Evolutionary conservation across 2,797 vertebrate genomes (phyloP), one percentile per base, ranked within the genome.

Genomic region (Rhabdomys pumilio): DNA sequence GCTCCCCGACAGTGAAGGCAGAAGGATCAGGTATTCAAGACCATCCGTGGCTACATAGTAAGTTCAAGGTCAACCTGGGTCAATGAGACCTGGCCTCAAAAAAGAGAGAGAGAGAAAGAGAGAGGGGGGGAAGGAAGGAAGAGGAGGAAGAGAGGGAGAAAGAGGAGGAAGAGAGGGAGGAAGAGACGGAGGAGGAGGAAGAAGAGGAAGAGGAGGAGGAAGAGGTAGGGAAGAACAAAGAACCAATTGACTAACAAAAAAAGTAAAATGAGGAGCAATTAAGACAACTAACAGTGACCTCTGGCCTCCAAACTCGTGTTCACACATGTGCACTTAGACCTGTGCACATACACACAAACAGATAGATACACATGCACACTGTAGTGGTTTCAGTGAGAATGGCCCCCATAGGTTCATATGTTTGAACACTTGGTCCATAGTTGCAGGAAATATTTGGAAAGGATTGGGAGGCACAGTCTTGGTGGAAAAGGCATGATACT

Each of bases 131-230:
- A 13, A 38, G 22, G 9, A 6, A 6, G 6, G 20, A 6, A 19
- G 2, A 59, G 19, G 22, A 9, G 24, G 3, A 8, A 2, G 26
- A 26, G 22, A 1, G 10, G 10, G 22, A 1, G 26, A 3, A 8
- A 2, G 26, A 11, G 22, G 20, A 63, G 2, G 22, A 11, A 26
- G 3, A 65, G 4, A 11, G 3, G 26, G 22, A 9, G 24, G 3
- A 8, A 2, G 26, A 26, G 22, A 1, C 3, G 10, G 22, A 1
- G 26, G 10, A 11, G 22, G 20, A 63, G 2, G 22, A 11, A 26
- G 3, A 65, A 3, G 38, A 38, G 38, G 38, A 38, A 38, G 38
- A 38, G 38, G 38, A 38, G 38, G 38, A 38, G 38, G 38, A 59
- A 11, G 11, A 24, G 59, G 6, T 3, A 3, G 11, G 61, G 55